Evolutionary conservation across 2,797 vertebrate species (phyloP), one percentile per base, ranked within the genome.

Genomic region (Salmo trutta): DNA sequence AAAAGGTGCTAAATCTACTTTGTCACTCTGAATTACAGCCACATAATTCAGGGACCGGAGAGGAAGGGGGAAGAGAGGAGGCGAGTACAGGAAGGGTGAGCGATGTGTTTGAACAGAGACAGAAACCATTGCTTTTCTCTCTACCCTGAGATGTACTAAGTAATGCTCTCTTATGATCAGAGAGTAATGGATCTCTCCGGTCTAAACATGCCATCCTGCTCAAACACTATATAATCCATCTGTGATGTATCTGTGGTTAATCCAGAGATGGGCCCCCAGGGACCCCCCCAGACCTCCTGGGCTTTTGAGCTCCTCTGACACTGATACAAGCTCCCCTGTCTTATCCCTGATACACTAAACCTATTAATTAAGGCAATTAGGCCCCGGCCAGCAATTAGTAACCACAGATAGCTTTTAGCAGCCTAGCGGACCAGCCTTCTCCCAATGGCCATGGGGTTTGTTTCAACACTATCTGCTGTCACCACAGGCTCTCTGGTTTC

Each of bases 291-390:
- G 82, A 88, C 90, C 88, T 96, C 96, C 94, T 94, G 83, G 54
- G 86, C 93, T 93, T 94, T 95, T 96, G 96, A 94, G 94, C 88
- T 87, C 85, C 93, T 86, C 91, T 93, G 94, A 96, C 95, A 94
- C 93, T 93, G 91, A 93, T 94, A 92, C 93, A 91, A 92, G 90
- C 89, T 47, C 85, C 74, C 33, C 53, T 56, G 73, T 76, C 90
- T 88, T 88, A 88, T 19, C 62, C 53, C 7, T 36, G 71, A 93
- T 90, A 94, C 93, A 95, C 93, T 93, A 84, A 76, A 84, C 91
- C 96, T 96, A 96, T 98, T 99, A 98, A 99, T 99, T 98, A 98
- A 95, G 91, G 90, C 95, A 96, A 98, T 96, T 96, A 97, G 94
- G 96, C 95, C 95, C 94, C 92, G 93, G 94, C 91, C 95, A 92